Evolutionary conservation across 1,140 invertebrate species (phyloP), one percentile per base, ranked within the genome.

Genomic region (Chymomyza costata): DNA sequence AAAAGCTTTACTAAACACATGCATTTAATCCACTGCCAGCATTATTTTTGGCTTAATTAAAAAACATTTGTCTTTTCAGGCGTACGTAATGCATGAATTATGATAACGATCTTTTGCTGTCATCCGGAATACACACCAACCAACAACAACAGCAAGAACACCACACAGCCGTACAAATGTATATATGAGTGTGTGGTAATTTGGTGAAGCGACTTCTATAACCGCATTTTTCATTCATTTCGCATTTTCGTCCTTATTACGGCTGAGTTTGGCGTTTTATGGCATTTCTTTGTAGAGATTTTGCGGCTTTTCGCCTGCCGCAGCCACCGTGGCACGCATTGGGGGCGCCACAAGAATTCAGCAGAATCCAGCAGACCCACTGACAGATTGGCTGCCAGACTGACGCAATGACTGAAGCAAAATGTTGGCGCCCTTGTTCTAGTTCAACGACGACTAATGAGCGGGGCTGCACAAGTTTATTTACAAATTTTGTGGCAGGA

Each of bases 261-360:
- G 40, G 11, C 19, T 60, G 57, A 41, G 52, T 41, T 19, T 53
- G 60, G 31, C 51, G 18, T 64, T 64, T 64, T 64, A 64, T 64
- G 60, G 51, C 61, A 64, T 64, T 64, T 64, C 61, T 64, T 56
- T 56, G 60, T 50, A 46, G 44, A 49, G 61, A 64, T 64, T 61
- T 64, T 64, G 60, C 21, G 61, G 60, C 61, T 64, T 50, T 50
- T n/a, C n/a, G n/a, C n/a, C n/a, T n/a, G n/a, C n/a, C n/a, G n/a
- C n/a, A n/a, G n/a, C n/a, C n/a, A n/a, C n/a, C n/a, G n/a, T n/a
- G n/a, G n/a, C n/a, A n/a, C n/a, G n/a, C n/a, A n/a, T n/a, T n/a
- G n/a, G n/a, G n/a, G n/a, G n/a, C n/a, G n/a, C n/a, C n/a, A n/a
- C n/a, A n/a, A n/a, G n/a, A n/a, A n/a, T n/a, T n/a, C n/a, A n/a